These are phyloP conservation scores for Pituophis catenifer DNA, from an alignment of 2,113 vertebrate species.

Conservation along the genomic window DNA sequence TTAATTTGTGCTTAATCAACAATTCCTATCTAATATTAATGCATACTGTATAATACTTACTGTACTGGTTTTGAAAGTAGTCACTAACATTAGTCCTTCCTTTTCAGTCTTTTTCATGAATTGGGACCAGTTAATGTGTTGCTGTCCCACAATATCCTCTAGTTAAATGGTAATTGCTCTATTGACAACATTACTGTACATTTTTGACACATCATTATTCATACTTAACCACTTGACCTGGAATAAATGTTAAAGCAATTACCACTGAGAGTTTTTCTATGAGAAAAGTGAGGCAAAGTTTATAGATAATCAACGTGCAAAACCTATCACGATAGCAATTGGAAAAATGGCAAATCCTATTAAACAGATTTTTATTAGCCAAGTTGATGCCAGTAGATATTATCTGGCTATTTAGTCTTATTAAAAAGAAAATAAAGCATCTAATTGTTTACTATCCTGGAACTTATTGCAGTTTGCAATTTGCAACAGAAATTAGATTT, in stretches of 20 bases:
- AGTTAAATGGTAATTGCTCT: constrained; percentile 89
- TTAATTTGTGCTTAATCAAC: constrained; percentile 76
- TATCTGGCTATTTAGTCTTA: constrained; percentile 83
- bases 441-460: constrained; percentile 85
- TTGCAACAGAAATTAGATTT: constrained; percentile 79
- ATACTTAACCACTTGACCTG: constrained; percentile 91
- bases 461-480: constrained; percentile 79
- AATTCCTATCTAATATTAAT: constrained; percentile 69
- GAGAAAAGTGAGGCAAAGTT: constrained; percentile 84
- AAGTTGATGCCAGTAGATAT: constrained; percentile 82
- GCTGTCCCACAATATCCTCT: constrained; percentile 82
- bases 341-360: constrained; percentile 85
- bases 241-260: constrained; percentile 93
- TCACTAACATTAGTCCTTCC: constrained; percentile 70
- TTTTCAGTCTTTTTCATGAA: constrained; percentile 76
- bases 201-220: constrained; percentile 91
- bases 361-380: constrained; percentile 85
- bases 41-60: constrained; percentile 38
- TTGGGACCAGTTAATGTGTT: constrained; percentile 79
- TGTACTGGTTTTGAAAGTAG: constrained; percentile 67
- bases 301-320: constrained; percentile 85
- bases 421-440: constrained; percentile 85
- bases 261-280: constrained; percentile 83
- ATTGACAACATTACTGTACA: constrained; percentile 85
- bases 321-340: constrained; percentile 80